Percentiles rank a stretch among this genome's conserved stretches.
phyloP scores from a whole-genome alignment of 2,113 vertebrate genomes.

The Bothrops jararaca region DNA sequence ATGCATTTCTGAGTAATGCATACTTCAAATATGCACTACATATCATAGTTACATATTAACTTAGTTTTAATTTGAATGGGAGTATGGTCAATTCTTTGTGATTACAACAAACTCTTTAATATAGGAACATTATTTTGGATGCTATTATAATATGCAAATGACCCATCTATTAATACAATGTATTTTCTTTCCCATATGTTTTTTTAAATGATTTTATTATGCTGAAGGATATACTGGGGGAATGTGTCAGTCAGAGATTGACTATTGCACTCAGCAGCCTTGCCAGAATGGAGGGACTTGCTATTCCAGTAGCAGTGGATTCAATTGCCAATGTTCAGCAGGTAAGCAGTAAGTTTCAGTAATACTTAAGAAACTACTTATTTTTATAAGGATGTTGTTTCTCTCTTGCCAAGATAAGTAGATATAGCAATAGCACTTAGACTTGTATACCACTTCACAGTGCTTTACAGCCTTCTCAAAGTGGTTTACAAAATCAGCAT shows the following conservation, averaged over 20 bases:
- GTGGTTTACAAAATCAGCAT: too few relatives aligned
- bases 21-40: neutral
- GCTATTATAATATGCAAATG: neutral
- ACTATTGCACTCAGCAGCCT: slow-evolving; percentile 85
- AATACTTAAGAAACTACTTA: neutral
- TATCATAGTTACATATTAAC: neutral
- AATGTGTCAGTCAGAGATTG: slow-evolving; percentile 85
- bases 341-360: slow-evolving; percentile 67
- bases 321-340: slow-evolving; percentile 88
- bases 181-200: neutral
- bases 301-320: slow-evolving; percentile 77
- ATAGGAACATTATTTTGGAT: neutral
- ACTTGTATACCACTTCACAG: too few relatives aligned
- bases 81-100: neutral
- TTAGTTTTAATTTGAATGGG: neutral
- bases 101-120: neutral
- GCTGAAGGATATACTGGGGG: slow-evolving; percentile 81
- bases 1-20: neutral
- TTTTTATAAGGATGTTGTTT: neutral
- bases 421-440: too few relatives aligned
- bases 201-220: slow-evolving; percentile 11
- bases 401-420: neutral
- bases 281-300: slow-evolving; percentile 91
- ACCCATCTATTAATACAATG: neutral
- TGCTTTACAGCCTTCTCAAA: too few relatives aligned